These are phyloP conservation scores for Hypocryptadius cinnamomeus DNA, from an alignment of 2,113 vertebrate species.

Conservation along the genomic window DNA sequence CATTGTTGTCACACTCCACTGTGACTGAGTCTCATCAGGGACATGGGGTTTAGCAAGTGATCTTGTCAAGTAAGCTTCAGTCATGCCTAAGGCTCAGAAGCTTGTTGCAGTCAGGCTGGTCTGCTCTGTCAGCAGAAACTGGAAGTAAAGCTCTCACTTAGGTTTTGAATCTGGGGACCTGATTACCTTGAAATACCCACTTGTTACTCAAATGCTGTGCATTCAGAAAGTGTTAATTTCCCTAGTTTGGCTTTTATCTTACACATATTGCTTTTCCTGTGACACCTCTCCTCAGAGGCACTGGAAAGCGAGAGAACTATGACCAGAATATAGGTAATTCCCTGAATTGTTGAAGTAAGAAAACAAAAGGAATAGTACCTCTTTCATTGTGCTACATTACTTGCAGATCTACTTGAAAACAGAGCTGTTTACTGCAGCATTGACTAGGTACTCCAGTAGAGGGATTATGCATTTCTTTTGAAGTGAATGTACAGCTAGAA, in stretches of 20 bases:
- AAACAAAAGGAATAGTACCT: not conserved
- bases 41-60: not conserved
- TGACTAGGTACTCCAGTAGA: not conserved
- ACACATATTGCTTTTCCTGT: not conserved
- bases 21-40: not conserved
- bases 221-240: not conserved
- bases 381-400: not conserved
- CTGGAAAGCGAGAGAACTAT: not conserved
- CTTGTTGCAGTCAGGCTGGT: not conserved
- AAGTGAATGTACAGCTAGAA: not conserved
- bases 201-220: not conserved
- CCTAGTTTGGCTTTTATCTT: not conserved
- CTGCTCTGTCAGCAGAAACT: slow-evolving; percentile 44
- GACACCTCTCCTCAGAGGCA: not conserved
- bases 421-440: not conserved
- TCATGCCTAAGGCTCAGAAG: not conserved
- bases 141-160: not conserved
- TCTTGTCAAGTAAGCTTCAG: slow-evolving; percentile 33
- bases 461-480: not conserved
- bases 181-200: not conserved
- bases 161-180: not conserved
- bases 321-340: not conserved
- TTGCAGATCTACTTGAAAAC: not conserved
- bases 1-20: not conserved
- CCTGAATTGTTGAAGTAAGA: not conserved